phyloP scores from a whole-genome alignment of 2,113 vertebrate species.

The Hydrochoerus hydrochaeris region DNA sequence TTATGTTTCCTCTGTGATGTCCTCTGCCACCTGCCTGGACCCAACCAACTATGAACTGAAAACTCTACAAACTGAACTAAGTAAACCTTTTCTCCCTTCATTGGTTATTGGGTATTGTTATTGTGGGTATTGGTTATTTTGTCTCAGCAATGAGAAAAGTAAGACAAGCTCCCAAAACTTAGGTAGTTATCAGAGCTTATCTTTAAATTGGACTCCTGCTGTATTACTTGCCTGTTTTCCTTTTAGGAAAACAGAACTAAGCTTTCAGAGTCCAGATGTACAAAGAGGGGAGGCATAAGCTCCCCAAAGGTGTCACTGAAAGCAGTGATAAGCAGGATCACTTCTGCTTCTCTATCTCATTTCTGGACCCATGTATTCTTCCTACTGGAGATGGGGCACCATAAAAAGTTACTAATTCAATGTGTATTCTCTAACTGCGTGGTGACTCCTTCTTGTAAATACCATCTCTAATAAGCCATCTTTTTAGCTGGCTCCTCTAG shows the following conservation, averaged over 20 bases:
- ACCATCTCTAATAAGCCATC: background rate
- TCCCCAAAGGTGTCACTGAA: background rate
- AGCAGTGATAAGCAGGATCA: background rate
- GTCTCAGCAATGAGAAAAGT: background rate
- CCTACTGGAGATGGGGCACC: background rate
- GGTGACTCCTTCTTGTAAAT: background rate
- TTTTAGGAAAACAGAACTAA: background rate
- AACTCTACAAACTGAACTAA: background rate
- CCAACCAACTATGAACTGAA: background rate
- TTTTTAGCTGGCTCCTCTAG: background rate
- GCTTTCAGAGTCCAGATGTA: background rate
- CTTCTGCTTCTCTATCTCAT: background rate
- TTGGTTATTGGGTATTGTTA: too few relatives aligned
- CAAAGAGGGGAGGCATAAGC: background rate
- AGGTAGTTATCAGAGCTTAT: background rate
- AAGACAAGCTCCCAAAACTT: background rate
- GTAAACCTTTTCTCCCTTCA: background rate
- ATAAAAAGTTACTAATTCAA: background rate
- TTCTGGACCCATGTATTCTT: background rate
- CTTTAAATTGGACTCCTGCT: background rate
- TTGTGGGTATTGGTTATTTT: background rate
- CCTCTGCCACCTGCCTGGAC: background rate
- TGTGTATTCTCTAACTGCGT: background rate
- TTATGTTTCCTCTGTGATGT: background rate
- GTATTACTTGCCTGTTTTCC: background rate